Evolutionary conservation across 2,888 invertebrate species (phyloP), one percentile per base, ranked within the genome.

Genomic region (Escarpia spicata): DNA sequence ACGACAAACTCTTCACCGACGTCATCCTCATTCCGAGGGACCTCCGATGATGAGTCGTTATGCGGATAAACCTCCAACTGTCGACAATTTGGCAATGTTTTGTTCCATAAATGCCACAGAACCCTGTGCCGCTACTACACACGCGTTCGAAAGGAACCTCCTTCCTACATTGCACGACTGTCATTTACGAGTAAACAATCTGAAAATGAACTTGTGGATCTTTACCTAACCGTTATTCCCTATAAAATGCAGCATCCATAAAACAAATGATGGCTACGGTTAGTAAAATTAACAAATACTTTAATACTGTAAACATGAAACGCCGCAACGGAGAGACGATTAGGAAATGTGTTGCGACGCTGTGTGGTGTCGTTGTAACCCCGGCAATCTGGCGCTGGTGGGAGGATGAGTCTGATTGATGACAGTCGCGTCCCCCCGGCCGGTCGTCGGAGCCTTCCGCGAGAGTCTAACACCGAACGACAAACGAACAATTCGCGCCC

Each of bases 401-500:
- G 19, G 26, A 75, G n/a, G n/a, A 75, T 26, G n/a, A 75, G n/a
- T n/a, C 6, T 75, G 75, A 75, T 75, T 75, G 75, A 75, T n/a
- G 75, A 75, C 19, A 15, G 6, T 15, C 19, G 4, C 19, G 75
- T n/a, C n/a, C 75, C 75, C 3, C 75, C 15, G 26, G 26, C 26
- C 26, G 26, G 75, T 75, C 75, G 75, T 26, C 75, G n/a, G 19
- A 75, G 75, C 75, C 75, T 75, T 19, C 75, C 75, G 75, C 75
- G 75, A 75, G 75, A 75, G 26, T 75, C 75, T 75, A 75, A 75
- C 75, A 75, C 75, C 75, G 75, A 75, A n/a, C 75, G 75, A 75
- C 75, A 75, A 75, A 75, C 75, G 75, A 75, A 75, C 75, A 75
- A 75, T 75, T 75, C 26, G 75, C 75, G 75, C 75, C 75, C 75